These are phyloP conservation scores for Drosophila hamatofila DNA, from an alignment of 2,888 invertebrate species.

Conservation along the genomic window DNA sequence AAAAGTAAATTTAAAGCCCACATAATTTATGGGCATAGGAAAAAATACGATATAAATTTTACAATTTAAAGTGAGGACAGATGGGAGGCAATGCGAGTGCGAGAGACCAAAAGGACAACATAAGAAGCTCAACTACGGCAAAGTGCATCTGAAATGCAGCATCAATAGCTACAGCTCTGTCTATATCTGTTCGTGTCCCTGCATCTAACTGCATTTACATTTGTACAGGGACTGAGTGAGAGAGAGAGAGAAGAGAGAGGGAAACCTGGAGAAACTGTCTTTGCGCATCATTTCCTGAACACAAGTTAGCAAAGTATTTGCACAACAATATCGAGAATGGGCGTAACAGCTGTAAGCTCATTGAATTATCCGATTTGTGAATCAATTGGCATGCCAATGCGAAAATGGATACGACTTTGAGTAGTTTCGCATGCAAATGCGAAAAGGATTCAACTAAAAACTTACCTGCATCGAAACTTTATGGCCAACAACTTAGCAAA, in stretches of 20 bases:
- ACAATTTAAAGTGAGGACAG: slow-evolving; percentile 24
- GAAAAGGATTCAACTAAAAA: slow-evolving; percentile 59
- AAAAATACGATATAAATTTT: slow-evolving; percentile 29
- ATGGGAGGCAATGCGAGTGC: background rate
- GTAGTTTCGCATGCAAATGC: slow-evolving; percentile 64
- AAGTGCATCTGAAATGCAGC: slow-evolving; percentile 15
- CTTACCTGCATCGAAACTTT: slow-evolving; percentile 58
- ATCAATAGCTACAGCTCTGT: slow-evolving; percentile 8
- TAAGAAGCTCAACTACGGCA: slow-evolving; percentile 12
- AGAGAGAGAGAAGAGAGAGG: background rate
- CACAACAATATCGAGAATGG: slow-evolving; percentile 8
- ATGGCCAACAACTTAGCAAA: slow-evolving; percentile 53
- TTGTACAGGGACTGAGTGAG: background rate
- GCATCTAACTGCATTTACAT: slow-evolving; percentile 15
- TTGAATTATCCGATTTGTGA: slow-evolving; percentile 73
- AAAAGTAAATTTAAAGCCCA: slow-evolving; percentile 19
- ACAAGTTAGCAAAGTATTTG: slow-evolving; percentile 32
- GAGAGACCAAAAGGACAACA: background rate
- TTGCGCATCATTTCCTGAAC: slow-evolving; percentile 49
- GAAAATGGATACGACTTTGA: slow-evolving; percentile 54
- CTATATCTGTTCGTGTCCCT: background rate
- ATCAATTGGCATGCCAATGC: slow-evolving; percentile 70
- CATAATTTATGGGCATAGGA: slow-evolving; percentile 24
- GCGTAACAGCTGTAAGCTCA: slow-evolving; percentile 52
- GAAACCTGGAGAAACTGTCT: slow-evolving; percentile 2